A percentile compares a stretch with the other conserved stretches of the same genome.
phyloP scores from a whole-genome alignment of 2,888 invertebrate species.

The Nephrotoma appendiculata region DNA sequence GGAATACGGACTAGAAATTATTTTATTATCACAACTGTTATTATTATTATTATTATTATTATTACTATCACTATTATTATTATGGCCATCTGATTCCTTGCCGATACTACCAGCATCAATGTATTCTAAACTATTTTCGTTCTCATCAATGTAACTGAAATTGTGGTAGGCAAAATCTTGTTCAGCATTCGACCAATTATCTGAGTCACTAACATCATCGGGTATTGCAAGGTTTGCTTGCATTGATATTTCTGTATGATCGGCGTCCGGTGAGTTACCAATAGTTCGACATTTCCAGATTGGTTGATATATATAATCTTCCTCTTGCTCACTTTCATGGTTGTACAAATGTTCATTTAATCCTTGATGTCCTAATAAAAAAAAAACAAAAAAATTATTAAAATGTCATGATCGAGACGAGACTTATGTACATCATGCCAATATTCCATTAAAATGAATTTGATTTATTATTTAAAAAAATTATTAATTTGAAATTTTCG shows the following conservation, averaged over 20 bases:
- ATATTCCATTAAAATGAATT: too few species aligned
- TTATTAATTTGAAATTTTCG: too few species aligned
- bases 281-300: conserved; percentile 32
- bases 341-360: neutral
- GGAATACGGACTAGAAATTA: conserved; percentile 21
- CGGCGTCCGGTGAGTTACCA: conserved; percentile 22
- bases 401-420: too few species aligned
- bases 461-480: too few species aligned
- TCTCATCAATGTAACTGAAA: neutral
- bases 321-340: conserved; percentile 10
- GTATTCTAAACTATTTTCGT: conserved; percentile 28
- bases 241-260: conserved; percentile 10
- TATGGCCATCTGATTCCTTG: neutral
- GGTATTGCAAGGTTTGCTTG: conserved; percentile 16
- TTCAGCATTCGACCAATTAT: neutral
- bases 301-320: conserved; percentile 31
- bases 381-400: neutral
- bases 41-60: neutral
- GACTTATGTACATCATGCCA: too few species aligned
- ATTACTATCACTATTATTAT: neutral
- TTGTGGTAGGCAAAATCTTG: neutral
- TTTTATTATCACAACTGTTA: neutral
- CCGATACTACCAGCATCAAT: conserved; percentile 19
- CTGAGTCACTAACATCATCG: neutral
- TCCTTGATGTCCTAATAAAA: neutral